A percentile compares a stretch with the other conserved stretches of the same genome.
Evolutionary conservation across 2,797 vertebrate species (phyloP).

Genomic region (Natrix natrix): DNA sequence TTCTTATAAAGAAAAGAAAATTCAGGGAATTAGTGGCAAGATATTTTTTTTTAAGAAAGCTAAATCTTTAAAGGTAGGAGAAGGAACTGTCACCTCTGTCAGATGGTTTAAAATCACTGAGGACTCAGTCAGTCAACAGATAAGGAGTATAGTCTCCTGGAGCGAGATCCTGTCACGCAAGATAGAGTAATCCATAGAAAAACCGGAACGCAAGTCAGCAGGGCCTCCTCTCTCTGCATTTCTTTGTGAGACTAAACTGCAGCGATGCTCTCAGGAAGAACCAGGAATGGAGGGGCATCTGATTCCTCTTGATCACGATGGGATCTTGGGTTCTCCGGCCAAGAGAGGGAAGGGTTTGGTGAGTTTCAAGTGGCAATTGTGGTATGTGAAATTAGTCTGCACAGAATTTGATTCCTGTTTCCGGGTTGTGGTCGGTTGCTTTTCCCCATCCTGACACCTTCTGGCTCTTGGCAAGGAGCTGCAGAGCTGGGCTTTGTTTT

Average conservation of each 20-base stretch:
- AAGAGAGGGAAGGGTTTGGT: neutral
- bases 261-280: neutral
- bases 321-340: slow-evolving; percentile 1
- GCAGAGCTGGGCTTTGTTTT: neutral
- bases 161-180: slow-evolving; percentile 24
- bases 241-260: slow-evolving; percentile 11
- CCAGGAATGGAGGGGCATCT: slow-evolving; percentile 16
- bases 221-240: neutral
- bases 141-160: slow-evolving; percentile 25
- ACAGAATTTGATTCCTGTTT: slow-evolving; percentile 2
- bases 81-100: slow-evolving; percentile 46
- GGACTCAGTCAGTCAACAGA: slow-evolving; percentile 27
- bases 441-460: neutral
- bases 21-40: slow-evolving; percentile 27
- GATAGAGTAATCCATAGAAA: neutral
- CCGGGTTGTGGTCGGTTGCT: neutral
- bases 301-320: slow-evolving; percentile 8
- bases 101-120: slow-evolving; percentile 32
- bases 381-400: neutral
- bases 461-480: neutral
- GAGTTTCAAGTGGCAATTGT: neutral
- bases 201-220: neutral
- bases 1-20: slow-evolving; percentile 29
- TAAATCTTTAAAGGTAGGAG: slow-evolving; percentile 25
- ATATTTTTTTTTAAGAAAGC: neutral